phyloP scores from a whole-genome alignment of 2,797 vertebrate genomes.

The Hippopotamyrus pictus region DNA sequence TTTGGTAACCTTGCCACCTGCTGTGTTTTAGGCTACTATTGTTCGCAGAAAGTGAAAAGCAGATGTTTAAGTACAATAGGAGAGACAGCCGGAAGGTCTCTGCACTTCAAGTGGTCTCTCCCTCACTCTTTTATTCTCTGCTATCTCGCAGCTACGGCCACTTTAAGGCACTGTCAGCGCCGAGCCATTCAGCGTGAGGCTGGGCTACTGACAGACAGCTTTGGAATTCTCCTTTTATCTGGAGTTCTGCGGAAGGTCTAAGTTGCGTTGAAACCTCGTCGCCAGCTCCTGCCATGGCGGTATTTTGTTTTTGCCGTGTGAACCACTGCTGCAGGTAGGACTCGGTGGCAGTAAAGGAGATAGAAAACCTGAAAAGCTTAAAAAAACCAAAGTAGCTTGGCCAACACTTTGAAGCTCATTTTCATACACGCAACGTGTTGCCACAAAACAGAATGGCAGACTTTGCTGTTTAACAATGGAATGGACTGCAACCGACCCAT shows the following conservation, averaged over 20 bases:
- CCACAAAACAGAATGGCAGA: background rate
- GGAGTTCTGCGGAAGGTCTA: background rate
- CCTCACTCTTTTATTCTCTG: background rate
- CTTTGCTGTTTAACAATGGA: background rate
- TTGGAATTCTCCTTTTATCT: background rate
- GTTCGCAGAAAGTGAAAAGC: background rate
- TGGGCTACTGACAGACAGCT: background rate
- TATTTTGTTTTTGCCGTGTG: background rate
- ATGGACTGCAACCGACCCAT: background rate
- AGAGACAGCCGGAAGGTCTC: background rate
- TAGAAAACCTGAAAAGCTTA: background rate
- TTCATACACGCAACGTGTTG: background rate
- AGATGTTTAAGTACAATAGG: background rate
- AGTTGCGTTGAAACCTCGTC: background rate
- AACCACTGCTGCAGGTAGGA: background rate
- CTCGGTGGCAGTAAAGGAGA: background rate
- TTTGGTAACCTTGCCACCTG: background rate
- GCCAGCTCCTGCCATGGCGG: background rate
- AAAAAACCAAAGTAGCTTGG: background rate
- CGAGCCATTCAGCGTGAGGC: background rate
- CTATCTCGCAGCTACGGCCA: background rate
- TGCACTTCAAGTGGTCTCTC: background rate
- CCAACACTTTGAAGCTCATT: background rate
- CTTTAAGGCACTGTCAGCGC: background rate
- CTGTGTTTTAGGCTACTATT: background rate